A percentile compares a stretch with the other conserved stretches of the same genome.
phyloP scores from a whole-genome alignment of 2,113 vertebrate species.

The Scomber japonicus region DNA sequence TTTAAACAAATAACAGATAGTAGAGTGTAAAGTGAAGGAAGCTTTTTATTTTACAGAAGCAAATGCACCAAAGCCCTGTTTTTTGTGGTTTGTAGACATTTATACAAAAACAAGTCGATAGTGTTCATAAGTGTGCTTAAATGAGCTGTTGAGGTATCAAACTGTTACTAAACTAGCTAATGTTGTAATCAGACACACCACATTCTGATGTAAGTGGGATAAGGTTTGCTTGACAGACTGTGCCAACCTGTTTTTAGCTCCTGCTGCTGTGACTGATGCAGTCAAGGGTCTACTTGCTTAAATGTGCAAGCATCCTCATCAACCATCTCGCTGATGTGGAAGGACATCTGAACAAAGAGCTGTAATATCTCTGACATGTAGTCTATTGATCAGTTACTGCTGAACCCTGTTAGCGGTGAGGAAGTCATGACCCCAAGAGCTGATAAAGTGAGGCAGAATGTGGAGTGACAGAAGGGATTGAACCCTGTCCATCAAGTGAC shows the following conservation, averaged over 20 bases:
- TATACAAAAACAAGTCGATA: not conserved
- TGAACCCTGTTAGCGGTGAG: not conserved
- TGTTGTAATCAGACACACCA: not conserved
- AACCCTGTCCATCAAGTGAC: not conserved
- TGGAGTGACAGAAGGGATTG: not conserved
- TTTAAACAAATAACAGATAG: too few species aligned
- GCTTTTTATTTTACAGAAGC: too few species aligned
- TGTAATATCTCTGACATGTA: slow-evolving; percentile 5
- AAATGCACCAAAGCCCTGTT: too few species aligned
- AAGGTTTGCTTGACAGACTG: too few species aligned
- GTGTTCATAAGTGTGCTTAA: not conserved
- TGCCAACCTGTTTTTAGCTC: too few species aligned
- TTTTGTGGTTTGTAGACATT: too few species aligned
- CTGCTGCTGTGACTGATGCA: slow-evolving; percentile 2
- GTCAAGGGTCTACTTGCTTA: not conserved
- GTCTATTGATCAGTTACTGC: slow-evolving; percentile 17
- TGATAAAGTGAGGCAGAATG: not conserved
- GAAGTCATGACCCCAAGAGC: not conserved
- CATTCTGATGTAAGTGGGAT: too few species aligned
- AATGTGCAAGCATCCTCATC: not conserved
- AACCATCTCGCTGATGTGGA: not conserved
- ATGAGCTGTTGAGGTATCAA: not conserved
- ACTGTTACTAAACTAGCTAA: not conserved
- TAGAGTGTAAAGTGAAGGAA: too few species aligned
- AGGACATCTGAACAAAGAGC: not conserved